Evolutionary conservation across 2,888 invertebrate genomes (phyloP).

Genomic region (Trissonchulus latispiculum): DNA sequence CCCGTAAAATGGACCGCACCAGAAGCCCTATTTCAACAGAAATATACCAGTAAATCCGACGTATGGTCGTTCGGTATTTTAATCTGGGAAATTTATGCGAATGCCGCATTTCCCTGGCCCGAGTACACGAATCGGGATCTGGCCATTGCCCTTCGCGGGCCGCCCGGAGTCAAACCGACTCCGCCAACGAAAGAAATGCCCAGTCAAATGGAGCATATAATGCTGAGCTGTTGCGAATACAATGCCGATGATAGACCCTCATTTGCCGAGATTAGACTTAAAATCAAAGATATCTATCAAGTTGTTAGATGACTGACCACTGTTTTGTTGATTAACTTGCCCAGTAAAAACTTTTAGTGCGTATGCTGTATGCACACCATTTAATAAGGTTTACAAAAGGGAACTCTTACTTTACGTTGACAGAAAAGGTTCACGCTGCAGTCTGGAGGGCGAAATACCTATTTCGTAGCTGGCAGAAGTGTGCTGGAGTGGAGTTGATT

Average conservation of each 20-base stretch:
- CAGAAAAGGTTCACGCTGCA: too few species aligned
- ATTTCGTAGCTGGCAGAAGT: too few species aligned
- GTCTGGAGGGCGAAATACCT: too few species aligned
- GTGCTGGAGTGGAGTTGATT: too few species aligned
- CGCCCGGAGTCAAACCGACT: not conserved
- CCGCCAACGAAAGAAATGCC: not conserved
- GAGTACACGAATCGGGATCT: not conserved
- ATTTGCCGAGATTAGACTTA: not conserved
- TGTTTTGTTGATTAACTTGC: too few species aligned
- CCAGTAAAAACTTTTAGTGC: too few species aligned
- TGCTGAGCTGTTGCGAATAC: not conserved
- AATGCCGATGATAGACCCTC: not conserved
- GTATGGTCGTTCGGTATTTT: not conserved
- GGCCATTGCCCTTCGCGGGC: not conserved
- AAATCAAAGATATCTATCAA: not conserved
- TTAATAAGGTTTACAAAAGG: too few species aligned
- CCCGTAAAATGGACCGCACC: not conserved
- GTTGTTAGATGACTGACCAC: not conserved
- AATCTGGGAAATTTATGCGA: not conserved
- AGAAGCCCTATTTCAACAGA: not conserved
- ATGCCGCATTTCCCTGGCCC: not conserved
- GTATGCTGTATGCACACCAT: too few species aligned
- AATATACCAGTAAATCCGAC: not conserved
- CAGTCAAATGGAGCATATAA: not conserved
- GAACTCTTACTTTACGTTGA: too few species aligned